phyloP scores from a whole-genome alignment of 2,113 vertebrate genomes.

The Macrotis lagotis region DNA sequence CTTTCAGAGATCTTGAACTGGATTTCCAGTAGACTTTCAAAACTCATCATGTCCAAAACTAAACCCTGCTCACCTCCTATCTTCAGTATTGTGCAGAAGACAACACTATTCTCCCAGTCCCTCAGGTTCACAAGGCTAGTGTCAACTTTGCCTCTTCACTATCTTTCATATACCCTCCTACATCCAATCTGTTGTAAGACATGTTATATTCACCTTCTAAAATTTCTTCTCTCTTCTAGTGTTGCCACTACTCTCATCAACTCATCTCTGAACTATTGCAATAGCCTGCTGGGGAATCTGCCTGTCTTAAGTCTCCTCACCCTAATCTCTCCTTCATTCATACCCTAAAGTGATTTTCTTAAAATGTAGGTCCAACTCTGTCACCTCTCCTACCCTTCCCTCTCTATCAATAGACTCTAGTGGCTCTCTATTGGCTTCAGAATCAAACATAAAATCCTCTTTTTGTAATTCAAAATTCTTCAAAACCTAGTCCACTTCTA shows the following conservation, averaged over 20 bases:
- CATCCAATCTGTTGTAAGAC: not conserved
- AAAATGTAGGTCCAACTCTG: no score
- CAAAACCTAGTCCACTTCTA: no score
- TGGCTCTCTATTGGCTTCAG: no score
- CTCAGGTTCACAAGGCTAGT: not conserved
- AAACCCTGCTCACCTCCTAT: not conserved
- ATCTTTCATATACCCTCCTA: not conserved
- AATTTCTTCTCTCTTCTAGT: not conserved
- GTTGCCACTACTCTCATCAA: not conserved
- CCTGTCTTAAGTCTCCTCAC: not conserved
- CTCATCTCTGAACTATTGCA: not conserved
- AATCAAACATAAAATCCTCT: no score
- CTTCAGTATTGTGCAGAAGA: not conserved
- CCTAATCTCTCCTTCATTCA: not conserved
- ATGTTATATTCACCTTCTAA: not conserved
- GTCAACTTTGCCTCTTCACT: not conserved
- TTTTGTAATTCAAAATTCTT: no score
- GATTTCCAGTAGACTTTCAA: not conserved
- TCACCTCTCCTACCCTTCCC: not conserved
- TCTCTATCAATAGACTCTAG: not conserved
- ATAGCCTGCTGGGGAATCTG: no score
- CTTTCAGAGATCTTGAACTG: not conserved
- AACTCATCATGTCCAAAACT: not conserved
- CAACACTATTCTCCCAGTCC: slow-evolving; percentile 5
- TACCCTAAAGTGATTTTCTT: not conserved